These are phyloP conservation scores for Calliopum simillimum DNA, from an alignment of 2,888 invertebrate species.

Conservation along the genomic window DNA sequence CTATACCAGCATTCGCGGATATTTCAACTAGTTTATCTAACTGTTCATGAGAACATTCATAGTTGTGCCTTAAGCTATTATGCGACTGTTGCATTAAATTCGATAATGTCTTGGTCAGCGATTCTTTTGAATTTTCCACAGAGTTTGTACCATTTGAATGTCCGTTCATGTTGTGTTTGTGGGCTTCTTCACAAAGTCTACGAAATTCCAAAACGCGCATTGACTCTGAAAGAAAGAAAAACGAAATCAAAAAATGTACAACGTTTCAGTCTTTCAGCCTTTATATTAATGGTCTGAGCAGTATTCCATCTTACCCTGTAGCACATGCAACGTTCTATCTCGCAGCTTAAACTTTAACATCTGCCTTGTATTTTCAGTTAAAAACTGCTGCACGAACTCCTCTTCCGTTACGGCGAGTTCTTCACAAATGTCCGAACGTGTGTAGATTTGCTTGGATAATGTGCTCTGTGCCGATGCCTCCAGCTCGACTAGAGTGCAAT, in stretches of 20 bases:
- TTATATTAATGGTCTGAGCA: too few species aligned
- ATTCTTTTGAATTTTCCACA: not conserved
- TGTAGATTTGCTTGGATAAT: constrained; percentile 77
- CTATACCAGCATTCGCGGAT: constrained; percentile 75
- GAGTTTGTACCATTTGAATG: not conserved
- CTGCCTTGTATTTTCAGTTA: constrained; percentile 75
- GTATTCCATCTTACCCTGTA: constrained; percentile 72
- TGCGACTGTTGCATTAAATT: constrained; percentile 91
- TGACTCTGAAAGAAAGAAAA: constrained; percentile 76
- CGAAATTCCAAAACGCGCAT: constrained; percentile 84
- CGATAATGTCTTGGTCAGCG: constrained; percentile 72
- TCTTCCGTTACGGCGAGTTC: constrained; percentile 71
- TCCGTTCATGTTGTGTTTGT: not conserved
- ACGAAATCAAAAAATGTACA: too few species aligned
- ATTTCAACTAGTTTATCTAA: constrained; percentile 85
- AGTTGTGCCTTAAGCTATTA: constrained; percentile 82
- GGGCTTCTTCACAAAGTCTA: constrained; percentile 69
- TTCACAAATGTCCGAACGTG: constrained; percentile 75
- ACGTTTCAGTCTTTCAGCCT: too few species aligned
- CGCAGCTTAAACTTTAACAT: constrained; percentile 80
- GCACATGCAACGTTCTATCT: constrained; percentile 91
- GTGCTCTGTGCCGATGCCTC: constrained; percentile 73
- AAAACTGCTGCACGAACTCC: constrained; percentile 75
- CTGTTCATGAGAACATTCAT: constrained; percentile 93
- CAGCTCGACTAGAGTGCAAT: constrained; percentile 77